Evolutionary conservation across 1,140 invertebrate genomes (phyloP).

Genomic region (Reticulitermes speratus): DNA sequence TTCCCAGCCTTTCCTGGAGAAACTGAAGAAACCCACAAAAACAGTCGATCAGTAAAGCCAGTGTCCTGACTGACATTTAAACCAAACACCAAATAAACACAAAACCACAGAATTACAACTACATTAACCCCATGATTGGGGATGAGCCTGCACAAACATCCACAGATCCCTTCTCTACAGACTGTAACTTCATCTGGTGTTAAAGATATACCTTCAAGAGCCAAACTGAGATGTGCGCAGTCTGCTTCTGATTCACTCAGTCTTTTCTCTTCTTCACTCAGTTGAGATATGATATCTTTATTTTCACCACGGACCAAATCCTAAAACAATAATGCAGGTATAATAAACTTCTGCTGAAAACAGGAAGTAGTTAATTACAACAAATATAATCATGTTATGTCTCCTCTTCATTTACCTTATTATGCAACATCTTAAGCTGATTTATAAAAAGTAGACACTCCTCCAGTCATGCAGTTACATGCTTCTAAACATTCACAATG

Average conservation of each 20-base stretch:
- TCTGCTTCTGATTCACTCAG: neutral
- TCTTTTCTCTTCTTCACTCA: slow-evolving; percentile 29
- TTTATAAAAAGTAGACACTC: too few species aligned
- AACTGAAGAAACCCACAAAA: too few species aligned
- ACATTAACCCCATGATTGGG: too few species aligned
- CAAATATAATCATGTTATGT: neutral
- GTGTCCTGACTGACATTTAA: too few species aligned
- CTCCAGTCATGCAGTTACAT: neutral
- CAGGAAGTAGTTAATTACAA: neutral
- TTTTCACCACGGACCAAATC: slow-evolving; percentile 18
- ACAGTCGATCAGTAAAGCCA: too few species aligned
- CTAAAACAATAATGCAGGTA: neutral
- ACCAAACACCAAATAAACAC: too few species aligned
- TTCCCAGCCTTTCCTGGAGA: too few species aligned
- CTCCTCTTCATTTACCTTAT: neutral
- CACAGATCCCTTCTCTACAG: too few species aligned
- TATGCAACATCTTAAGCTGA: neutral
- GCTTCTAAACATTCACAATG: neutral
- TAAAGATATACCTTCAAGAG: slow-evolving; percentile 20
- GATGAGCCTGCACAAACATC: too few species aligned
- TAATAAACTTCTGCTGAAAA: neutral
- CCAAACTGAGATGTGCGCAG: neutral
- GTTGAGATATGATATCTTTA: neutral
- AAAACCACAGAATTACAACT: too few species aligned
- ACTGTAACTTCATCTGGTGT: neutral